These are phyloP conservation scores for Cromileptes altivelis DNA, from an alignment of 2,113 vertebrate genomes.

Conservation along the genomic window DNA sequence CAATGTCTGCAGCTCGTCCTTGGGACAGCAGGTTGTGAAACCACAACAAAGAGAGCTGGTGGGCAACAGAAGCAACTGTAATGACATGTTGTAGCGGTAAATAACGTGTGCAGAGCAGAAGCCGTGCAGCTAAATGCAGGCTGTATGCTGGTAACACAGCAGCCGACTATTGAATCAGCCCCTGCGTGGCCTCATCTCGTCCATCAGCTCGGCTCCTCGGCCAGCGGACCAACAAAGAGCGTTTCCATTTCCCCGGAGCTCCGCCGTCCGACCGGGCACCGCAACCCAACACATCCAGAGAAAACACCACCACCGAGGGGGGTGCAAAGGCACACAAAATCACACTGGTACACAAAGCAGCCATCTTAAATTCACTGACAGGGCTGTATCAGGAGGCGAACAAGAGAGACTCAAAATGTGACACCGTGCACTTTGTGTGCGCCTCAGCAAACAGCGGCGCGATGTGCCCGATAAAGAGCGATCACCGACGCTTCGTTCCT, in stretches of 20 bases:
- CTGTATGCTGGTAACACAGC: constrained; percentile 38
- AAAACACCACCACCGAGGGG: constrained; percentile 12
- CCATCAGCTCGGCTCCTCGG: constrained; percentile 66
- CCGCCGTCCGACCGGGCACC: constrained; percentile 34
- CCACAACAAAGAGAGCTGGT: constrained; percentile 55
- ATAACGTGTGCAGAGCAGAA: constrained; percentile 14
- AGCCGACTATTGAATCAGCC: constrained; percentile 40
- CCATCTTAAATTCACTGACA: constrained; percentile 87
- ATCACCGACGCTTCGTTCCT: constrained; percentile 59
- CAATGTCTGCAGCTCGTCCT: constrained; percentile 74
- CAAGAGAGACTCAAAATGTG: constrained; percentile 79
- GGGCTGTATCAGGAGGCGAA: constrained; percentile 76
- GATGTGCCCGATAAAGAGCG: constrained; percentile 41
- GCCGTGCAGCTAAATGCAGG: constrained; percentile 39
- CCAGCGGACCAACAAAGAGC: constrained; percentile 74
- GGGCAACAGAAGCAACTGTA: neutral
- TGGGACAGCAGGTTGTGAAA: constrained; percentile 54
- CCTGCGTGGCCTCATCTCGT: constrained; percentile 74
- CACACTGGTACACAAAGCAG: constrained; percentile 84
- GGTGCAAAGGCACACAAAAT: constrained; percentile 53
- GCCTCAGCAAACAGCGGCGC: constrained; percentile 48
- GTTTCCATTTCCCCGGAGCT: constrained; percentile 49
- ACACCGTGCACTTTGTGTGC: constrained; percentile 68
- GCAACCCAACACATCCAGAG: constrained; percentile 4
- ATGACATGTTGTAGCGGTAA: constrained; percentile 1